Base-by-base conservation (phyloP, 2,113 vertebrate species). In the Xiphorhynchus elegans region DNA sequence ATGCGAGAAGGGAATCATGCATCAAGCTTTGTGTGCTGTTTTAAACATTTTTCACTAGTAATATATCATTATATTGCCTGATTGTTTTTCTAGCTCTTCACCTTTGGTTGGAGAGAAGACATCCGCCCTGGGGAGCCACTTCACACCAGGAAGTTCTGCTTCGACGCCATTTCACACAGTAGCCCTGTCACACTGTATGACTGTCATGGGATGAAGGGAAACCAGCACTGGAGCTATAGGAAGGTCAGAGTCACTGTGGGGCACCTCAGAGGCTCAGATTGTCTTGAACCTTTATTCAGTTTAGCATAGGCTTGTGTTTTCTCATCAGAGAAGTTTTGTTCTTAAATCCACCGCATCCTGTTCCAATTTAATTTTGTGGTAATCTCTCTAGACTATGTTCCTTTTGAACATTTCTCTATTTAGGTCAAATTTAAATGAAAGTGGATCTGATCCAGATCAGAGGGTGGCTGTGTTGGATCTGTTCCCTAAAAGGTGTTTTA, bases 81-180 rank as follows among this genome's bases (percentile, higher is more conserved):
- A 9, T 89, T 89, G 18, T 66, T 93, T 96, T 81, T 29, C 47
- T 77, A 99, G 99, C 98, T 99, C 83, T 99, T 99, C 84, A 99
- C 99, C n/a, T 99, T 99, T 47, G 98, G 99, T 18, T 99, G 99
- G 99, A 98, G 99, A 89, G 98, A 99, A 94, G 99, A 99, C 56
- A 98, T 99, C 76, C 98, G 99, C 19, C 98, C 98, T 0, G 98
- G 99, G 11, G 98, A 99, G 81, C 99, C 99, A 0, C 97, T 99
- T 59, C 99, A 99, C 96, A 99, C 98, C 62, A 98, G 99, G 20
- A 99, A 99, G 69, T 98, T 99, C 97, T 99, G 99, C 97, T 98
- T 99, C 0, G 99, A 99, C 0, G 98, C 98, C 3, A 90, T 99
- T 94, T 98, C 98, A 0, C 98, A 98, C 96, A 98, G 89, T 59